Conservation (phyloP, 2,797 vertebrate species). For the Mormyrops attenuatus region DNA sequence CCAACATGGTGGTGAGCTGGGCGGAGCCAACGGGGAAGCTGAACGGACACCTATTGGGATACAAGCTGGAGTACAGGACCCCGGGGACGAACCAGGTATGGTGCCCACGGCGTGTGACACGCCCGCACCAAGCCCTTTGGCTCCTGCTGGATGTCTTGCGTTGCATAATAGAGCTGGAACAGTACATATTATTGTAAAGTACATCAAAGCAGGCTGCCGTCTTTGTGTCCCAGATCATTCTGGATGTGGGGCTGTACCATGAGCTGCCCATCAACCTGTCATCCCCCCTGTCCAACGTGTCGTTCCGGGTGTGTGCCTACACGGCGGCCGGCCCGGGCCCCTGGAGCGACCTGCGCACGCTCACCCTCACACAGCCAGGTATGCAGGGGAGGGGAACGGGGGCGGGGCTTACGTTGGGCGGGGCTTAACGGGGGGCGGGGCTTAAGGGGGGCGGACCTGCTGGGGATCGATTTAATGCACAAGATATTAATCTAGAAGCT, state of each 20-base stretch:
- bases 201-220: neutral
- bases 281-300: constrained; percentile 65
- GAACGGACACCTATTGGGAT: constrained; percentile 76
- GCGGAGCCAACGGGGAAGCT: constrained; percentile 59
- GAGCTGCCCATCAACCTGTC: constrained; percentile 68
- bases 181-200: neutral
- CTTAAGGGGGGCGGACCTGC: neutral
- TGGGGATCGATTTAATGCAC: neutral
- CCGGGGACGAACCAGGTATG: constrained; percentile 64
- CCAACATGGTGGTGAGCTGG: constrained; percentile 68
- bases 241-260: constrained; percentile 63
- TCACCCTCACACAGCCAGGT: constrained; percentile 55
- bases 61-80: constrained; percentile 71
- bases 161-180: neutral
- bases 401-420: too few species aligned
- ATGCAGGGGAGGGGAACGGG: neutral
- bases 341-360: constrained; percentile 66
- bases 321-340: constrained; percentile 73
- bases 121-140: neutral
- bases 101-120: neutral
- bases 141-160: neutral
- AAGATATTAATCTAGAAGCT: neutral
- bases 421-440: neutral
- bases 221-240: constrained; percentile 42
- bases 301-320: constrained; percentile 71